phyloP scores from a whole-genome alignment of 2,888 invertebrate species.

The Noctua comes region DNA sequence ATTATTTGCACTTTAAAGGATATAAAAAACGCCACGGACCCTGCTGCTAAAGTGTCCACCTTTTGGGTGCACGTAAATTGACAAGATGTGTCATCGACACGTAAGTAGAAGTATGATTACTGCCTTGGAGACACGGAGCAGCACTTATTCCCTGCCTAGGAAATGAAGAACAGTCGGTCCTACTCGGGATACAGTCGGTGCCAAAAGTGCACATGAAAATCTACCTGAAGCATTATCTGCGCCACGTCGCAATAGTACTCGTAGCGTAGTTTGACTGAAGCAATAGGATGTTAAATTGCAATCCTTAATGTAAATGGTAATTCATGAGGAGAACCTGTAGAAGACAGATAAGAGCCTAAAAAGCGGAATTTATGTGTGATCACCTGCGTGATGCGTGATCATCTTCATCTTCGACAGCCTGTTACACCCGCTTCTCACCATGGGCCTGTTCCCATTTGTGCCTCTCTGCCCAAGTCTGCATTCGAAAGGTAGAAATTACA shows the following conservation, averaged over 20 bases:
- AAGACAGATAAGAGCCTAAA: neutral
- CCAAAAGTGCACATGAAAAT: neutral
- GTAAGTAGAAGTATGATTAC: neutral
- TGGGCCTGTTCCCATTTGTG: neutral
- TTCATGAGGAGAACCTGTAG: neutral
- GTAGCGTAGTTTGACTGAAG: neutral
- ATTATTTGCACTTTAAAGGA: neutral
- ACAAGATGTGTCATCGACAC: neutral
- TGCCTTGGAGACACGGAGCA: neutral
- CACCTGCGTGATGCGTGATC: neutral
- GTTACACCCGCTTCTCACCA: neutral
- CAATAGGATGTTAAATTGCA: neutral
- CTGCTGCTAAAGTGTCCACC: neutral
- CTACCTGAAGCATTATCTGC: neutral
- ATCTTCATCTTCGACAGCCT: neutral
- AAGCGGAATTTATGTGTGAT: neutral
- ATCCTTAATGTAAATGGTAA: neutral
- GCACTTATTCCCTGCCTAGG: neutral
- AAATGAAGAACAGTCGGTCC: neutral
- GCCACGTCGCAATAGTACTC: neutral
- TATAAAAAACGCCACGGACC: neutral
- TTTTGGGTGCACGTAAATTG: neutral
- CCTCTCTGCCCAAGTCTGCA: neutral
- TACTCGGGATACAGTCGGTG: neutral
- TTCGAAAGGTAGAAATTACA: neutral